A percentile compares a stretch with the other conserved stretches of the same genome.
These are phyloP conservation scores for Pseudomyrmex gracilis DNA, from an alignment of 1,140 invertebrate genomes.

Conservation along the genomic window DNA sequence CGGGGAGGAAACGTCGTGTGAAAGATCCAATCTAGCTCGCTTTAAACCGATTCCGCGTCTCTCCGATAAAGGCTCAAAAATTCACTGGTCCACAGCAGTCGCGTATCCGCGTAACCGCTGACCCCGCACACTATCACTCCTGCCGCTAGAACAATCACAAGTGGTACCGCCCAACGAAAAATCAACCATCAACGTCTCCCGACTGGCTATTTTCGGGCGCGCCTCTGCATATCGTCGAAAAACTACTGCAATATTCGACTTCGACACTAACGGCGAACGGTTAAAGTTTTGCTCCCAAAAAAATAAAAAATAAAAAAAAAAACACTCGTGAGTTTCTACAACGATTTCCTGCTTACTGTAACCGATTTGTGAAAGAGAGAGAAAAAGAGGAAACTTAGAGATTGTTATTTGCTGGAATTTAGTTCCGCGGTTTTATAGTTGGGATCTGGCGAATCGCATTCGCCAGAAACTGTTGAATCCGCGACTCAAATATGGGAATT, in stretches of 20 bases:
- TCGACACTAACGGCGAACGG: neutral
- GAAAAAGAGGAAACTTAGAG: too few species aligned
- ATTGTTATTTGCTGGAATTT: too few species aligned
- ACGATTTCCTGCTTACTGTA: neutral
- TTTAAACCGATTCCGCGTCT: slow-evolving; percentile 16
- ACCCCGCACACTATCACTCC: slow-evolving; percentile 21
- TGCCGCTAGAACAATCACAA: slow-evolving; percentile 63
- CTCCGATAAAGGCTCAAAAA: slow-evolving; percentile 67
- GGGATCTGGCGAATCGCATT: too few species aligned
- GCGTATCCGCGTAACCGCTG: slow-evolving; percentile 41
- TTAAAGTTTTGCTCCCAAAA: neutral
- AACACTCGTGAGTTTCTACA: neutral
- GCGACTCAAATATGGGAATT: too few species aligned
- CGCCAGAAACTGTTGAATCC: too few species aligned
- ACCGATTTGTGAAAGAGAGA: too few species aligned
- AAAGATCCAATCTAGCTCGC: slow-evolving; percentile 43
- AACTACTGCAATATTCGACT: slow-evolving; percentile 2
- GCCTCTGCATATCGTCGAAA: neutral
- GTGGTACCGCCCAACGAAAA: slow-evolving; percentile 48
- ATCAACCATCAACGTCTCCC: slow-evolving; percentile 56
- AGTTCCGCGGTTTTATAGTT: too few species aligned
- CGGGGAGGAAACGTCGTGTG: slow-evolving; percentile 34
- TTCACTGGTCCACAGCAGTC: slow-evolving; percentile 50
- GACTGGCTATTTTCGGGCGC: slow-evolving; percentile 35
- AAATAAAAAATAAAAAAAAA: too few species aligned